Percentiles rank a stretch among this genome's conserved stretches.
Evolutionary conservation across 1,140 invertebrate species (phyloP).

Genomic region (Pentalonia nigronervosa): DNA sequence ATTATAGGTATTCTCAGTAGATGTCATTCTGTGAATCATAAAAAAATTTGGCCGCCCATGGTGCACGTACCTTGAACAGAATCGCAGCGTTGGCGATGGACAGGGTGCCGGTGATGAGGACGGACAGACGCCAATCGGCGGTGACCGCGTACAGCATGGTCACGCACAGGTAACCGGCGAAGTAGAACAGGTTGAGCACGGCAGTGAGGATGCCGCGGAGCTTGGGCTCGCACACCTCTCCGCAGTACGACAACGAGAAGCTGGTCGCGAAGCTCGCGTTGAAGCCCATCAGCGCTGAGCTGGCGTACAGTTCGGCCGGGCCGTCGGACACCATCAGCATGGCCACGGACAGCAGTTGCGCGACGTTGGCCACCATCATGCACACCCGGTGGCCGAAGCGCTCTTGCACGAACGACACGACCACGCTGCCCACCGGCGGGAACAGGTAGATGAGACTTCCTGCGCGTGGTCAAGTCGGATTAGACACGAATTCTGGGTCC

Average conservation of each 20-base stretch:
- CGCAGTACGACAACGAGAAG: constrained; percentile 66
- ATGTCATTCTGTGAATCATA: no score
- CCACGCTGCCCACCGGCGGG: constrained; percentile 61
- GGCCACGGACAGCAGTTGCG: constrained; percentile 60
- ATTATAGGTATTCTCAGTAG: no score
- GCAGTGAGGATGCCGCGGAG: constrained; percentile 59
- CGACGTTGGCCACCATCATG: constrained; percentile 59
- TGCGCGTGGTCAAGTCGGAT: neutral
- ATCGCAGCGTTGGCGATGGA: neutral
- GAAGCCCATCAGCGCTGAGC: constrained; percentile 59
- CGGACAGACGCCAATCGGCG: neutral
- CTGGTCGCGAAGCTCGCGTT: constrained; percentile 66
- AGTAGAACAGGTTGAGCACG: neutral
- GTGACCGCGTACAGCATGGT: constrained; percentile 27
- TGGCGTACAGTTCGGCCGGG: constrained; percentile 43
- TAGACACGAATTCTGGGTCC: neutral
- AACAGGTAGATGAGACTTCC: constrained; percentile 62
- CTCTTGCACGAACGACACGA: constrained; percentile 61
- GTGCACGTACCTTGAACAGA: neutral
- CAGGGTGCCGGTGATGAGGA: neutral
- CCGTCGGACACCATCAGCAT: constrained; percentile 60
- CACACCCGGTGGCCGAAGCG: constrained; percentile 61
- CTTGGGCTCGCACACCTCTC: constrained; percentile 66
- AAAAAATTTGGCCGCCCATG: no score
- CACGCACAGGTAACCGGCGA: neutral